Conservation (phyloP, 2,888 invertebrate genomes). For the Steinernema scapterisci region DNA sequence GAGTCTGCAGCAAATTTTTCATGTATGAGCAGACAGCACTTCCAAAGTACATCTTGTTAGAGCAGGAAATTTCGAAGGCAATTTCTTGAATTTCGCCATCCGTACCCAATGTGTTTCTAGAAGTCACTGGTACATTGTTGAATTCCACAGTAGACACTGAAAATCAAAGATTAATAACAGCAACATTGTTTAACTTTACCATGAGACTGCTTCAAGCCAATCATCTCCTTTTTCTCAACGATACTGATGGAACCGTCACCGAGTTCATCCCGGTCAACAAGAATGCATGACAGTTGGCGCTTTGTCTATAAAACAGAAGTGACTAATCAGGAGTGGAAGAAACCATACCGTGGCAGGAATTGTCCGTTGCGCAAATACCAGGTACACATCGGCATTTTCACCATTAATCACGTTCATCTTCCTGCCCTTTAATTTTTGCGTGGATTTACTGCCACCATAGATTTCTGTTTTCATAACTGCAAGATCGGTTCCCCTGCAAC, state of each 20-base stretch:
- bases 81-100: slow-evolving; percentile 38
- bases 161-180: slow-evolving; percentile 17
- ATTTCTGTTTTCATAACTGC: slow-evolving; percentile 34
- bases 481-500: slow-evolving; percentile 16
- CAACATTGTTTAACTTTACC: neutral
- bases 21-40: slow-evolving; percentile 52
- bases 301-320: slow-evolving; percentile 45
- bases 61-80: slow-evolving; percentile 37
- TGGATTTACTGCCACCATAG: slow-evolving; percentile 6
- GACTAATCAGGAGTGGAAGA: too few species aligned
- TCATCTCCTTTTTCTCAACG: slow-evolving; percentile 39
- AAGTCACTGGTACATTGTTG: slow-evolving; percentile 40
- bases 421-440: slow-evolving; percentile 37
- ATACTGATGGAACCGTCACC: slow-evolving; percentile 35
- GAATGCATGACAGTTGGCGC: slow-evolving; percentile 37
- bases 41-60: slow-evolving; percentile 42
- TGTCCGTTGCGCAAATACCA: slow-evolving; percentile 54
- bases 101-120: slow-evolving; percentile 39
- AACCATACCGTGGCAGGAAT: slow-evolving; percentile 24
- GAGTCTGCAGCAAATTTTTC: slow-evolving; percentile 43
- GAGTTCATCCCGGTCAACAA: slow-evolving; percentile 8
- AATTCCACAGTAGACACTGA: slow-evolving; percentile 50
- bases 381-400: slow-evolving; percentile 57
- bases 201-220: slow-evolving; percentile 3
- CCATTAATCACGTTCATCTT: slow-evolving; percentile 59